phyloP scores from a whole-genome alignment of 2,797 vertebrate genomes.

The Phataginus tetradactyla region DNA sequence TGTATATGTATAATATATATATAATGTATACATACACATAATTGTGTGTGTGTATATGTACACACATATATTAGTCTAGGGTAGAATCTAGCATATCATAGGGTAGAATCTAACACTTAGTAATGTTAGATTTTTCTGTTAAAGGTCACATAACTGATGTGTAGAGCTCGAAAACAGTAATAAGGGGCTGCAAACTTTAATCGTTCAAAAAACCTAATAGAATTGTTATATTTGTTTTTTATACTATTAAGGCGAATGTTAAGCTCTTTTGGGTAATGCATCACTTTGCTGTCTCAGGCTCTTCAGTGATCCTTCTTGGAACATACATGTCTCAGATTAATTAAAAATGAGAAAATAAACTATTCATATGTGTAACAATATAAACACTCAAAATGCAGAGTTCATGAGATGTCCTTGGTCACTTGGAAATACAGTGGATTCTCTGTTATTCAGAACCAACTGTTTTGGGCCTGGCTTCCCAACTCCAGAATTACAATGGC shows the following conservation, averaged over 20 bases:
- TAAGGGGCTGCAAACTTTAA: background rate
- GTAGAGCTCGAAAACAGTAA: background rate
- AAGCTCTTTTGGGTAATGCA: background rate
- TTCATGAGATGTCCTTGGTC: background rate
- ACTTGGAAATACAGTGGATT: background rate
- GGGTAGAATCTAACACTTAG: background rate
- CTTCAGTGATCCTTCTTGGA: background rate
- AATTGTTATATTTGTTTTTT: background rate
- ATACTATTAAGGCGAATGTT: background rate
- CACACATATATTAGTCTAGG: background rate
- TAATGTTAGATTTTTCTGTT: background rate
- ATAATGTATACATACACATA: too few relatives aligned
- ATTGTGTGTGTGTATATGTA: too few relatives aligned
- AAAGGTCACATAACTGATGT: background rate
- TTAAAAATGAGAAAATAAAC: slow-evolving; percentile 6
- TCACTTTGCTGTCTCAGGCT: background rate
- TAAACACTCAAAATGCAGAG: background rate
- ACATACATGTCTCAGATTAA: background rate
- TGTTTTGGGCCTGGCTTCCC: background rate
- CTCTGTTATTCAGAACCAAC: background rate
- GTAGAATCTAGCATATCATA: background rate
- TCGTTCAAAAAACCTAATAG: background rate
- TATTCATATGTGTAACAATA: background rate
- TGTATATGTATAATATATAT: too few relatives aligned
- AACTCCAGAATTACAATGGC: background rate